These are phyloP conservation scores for Chalcis sispes DNA, from an alignment of 2,888 invertebrate genomes.

Conservation along the genomic window DNA sequence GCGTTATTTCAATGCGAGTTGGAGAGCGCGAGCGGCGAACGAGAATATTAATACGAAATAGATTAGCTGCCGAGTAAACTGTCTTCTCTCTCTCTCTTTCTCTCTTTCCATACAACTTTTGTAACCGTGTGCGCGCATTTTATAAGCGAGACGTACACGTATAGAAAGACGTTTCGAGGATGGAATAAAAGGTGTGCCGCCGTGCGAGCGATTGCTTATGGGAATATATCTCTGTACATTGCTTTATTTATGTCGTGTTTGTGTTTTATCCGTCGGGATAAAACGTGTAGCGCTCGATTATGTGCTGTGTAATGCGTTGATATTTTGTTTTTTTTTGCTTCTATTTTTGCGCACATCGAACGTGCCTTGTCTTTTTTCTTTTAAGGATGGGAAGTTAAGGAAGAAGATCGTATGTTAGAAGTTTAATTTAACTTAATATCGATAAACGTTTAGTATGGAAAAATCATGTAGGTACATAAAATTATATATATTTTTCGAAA, in stretches of 20 bases:
- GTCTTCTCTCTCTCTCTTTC: neutral
- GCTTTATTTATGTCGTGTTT: too few relatives aligned
- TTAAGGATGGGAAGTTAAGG: too few relatives aligned
- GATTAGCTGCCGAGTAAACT: conserved; percentile 31
- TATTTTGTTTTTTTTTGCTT: neutral
- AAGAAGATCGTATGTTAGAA: too few relatives aligned
- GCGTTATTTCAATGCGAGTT: conserved; percentile 43
- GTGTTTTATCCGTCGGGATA: too few relatives aligned
- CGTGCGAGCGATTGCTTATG: too few relatives aligned
- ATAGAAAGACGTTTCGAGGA: too few relatives aligned
- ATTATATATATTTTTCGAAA: too few relatives aligned
- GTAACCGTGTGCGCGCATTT: neutral
- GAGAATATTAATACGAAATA: conserved; percentile 52
- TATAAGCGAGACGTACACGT: conserved; percentile 11
- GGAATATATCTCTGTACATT: too few relatives aligned
- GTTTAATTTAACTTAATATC: too few relatives aligned
- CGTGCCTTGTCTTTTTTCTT: neutral
- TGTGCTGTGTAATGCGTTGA: neutral
- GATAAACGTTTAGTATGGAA: too few relatives aligned
- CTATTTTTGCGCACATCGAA: neutral
- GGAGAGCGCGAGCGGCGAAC: conserved; percentile 24
- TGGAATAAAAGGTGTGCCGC: conserved; percentile 40
- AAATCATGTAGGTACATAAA: too few relatives aligned
- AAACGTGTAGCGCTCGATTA: neutral
- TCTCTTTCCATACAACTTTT: conserved; percentile 33